Evolutionary conservation across 2,797 vertebrate species (phyloP), one percentile per base, ranked within the genome.

Genomic region (Dendrocincla tyrannina): DNA sequence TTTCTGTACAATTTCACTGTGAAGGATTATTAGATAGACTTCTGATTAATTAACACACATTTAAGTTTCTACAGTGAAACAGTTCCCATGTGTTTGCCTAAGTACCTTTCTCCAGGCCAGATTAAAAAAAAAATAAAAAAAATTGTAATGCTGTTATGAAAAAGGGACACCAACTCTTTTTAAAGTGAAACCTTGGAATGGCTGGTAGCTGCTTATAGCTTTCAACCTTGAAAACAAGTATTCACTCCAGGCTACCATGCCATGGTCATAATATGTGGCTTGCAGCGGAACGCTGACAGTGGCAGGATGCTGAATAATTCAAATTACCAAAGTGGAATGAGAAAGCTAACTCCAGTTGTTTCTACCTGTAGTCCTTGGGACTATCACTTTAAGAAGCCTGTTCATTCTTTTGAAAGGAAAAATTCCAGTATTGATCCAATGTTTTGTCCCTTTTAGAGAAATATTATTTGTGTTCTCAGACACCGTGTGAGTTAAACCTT

Each of bases 1-100:
- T 81, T 95, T 53, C 52, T 50, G 9, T 49, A 25, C 9, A 68
- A 13, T 55, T 89, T 82, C 55, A 41, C 5, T 52, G 25, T 69
- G 46, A 86, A 94, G 7, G 47, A 88, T 66, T 85, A 59, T 84
- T 81, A 62, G 50, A 53, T 17, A 44, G 37, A 68, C 13, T 56
- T 89, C 81, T 78, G 11, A 91, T 81, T 91, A 83, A 90, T 93
- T 95, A 93, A 76, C 25, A 75, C 6, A 25, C 16, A 55, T 88
- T 88, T 78, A 81, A 94, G 84, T 66, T 9, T 76, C 62, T 81
- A 4, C 0, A 0, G 76, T 59, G 30, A 88, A 90, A 81, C 15
- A 13, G 6, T 72, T 91, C 62, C 69, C 62, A 10, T 52, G 76
- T 72, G 76, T 76, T 93, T 88, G 4, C 30, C 86, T 58, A 88